Evolutionary conservation across 92 coral and sea anemone species (phyloP), one percentile per base, ranked within the genome.

Genomic region (Parazoanthus swiftii): DNA sequence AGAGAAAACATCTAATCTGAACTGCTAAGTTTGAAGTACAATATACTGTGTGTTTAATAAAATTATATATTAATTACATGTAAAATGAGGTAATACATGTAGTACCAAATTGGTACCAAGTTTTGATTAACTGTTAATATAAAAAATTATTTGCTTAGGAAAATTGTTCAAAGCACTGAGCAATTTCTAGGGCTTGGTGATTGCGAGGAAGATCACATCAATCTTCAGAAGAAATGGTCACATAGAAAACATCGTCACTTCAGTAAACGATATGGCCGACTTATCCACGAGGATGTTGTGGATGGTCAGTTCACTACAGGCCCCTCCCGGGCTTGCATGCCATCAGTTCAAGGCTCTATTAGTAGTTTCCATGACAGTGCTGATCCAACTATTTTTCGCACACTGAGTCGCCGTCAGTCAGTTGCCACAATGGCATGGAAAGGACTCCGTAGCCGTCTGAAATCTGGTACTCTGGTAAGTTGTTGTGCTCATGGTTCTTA

Each of bases 351-450:
- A 82, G 84, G 73, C 42, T 76, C 79, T 67, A 43, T 38, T 77
- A 25, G 85, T 51, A 88, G 90, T 50, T 70, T 42, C 88, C 85
- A 50, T 82, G 93, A 68, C 6, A 44, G 48, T n/a, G 46, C 77
- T 72, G 97, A 94, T 80, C 98, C 98, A 18, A 85, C 91, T n/a
- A 86, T 95, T 10, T 89, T 92, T 26, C 94, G 99, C 33, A 90
- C 98, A 5, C 76, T 89, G 38, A 97, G 99, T 81, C 92, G 99
- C 50, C 92, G 96, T 39, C 88, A 97, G 91, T 97, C 99, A 65
- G 99, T 97, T 43, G 99, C 99, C 26, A 80, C 88, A 16, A 92
- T 97, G 98, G 98, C 98, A 3, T 97, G 99, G 99, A 96, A 95
- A 76, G 94, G 89, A 66, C 89, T 96, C 76, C 94, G 91, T 59